Evolutionary conservation across 2,797 vertebrate species (phyloP), one percentile per base, ranked within the genome.

Genomic region (Rhinatrema bivittatum): DNA sequence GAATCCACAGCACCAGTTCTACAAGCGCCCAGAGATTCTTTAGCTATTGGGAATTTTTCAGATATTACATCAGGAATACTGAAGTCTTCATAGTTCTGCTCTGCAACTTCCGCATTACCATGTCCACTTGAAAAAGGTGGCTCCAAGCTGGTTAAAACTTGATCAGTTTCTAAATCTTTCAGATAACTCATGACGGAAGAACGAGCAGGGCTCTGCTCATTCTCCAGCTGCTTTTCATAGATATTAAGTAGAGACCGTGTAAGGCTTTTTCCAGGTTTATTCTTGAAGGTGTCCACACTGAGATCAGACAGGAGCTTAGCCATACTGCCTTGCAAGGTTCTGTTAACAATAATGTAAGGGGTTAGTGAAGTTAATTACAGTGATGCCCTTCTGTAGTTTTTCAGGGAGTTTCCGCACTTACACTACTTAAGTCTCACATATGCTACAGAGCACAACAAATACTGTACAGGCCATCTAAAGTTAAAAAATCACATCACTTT

Each of bases 311-410:
- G 63, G 30, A 87, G 68, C 39, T 76, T 81, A 49, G 72, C 68
- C 70, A 83, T 83, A 28, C 70, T 84, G 53, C 50, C 65, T 50
- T 88, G 85, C 48, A 89, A 60, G 36, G 72, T 81, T 68, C 88
- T 90, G 73, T 65, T 30, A 53, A 51, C 29, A 68, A 37, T 10
- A 57, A 64, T 39, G 48, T 21, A 47, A 39, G 8, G 62, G 4
- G 46, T 21, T 16, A 31, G 32, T 61, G 43, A 62, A 17, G 45
- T 19, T 24, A 23, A 39, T 33, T n/a, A n/a, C n/a, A n/a, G n/a
- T n/a, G n/a, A n/a, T n/a, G n/a, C n/a, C n/a, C n/a, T n/a, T n/a
- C n/a, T n/a, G n/a, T n/a, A n/a, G n/a, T n/a, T n/a, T n/a, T n/a
- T n/a, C n/a, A n/a, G n/a, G n/a, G n/a, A n/a, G n/a, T n/a, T n/a